A percentile compares a stretch with the other conserved stretches of the same genome.
Conservation (phyloP, 23 tunicate genomes). For the Clavelina lepadiformis region DNA sequence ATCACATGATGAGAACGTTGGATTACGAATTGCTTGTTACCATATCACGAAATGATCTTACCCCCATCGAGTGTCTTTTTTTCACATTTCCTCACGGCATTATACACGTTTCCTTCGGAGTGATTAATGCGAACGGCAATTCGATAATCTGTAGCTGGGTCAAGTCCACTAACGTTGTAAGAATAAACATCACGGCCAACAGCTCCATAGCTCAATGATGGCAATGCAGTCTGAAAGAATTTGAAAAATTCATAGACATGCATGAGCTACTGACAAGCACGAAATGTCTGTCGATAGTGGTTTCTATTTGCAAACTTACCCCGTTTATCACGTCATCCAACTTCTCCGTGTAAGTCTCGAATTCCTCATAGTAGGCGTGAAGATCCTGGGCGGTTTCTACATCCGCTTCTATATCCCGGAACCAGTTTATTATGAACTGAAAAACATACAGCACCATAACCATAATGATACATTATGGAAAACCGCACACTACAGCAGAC, state of each 20-base stretch:
- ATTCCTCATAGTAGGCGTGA: slow-evolving; percentile 11
- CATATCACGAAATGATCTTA: no score
- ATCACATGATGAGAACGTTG: no score
- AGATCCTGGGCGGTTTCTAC: slow-evolving; percentile 12
- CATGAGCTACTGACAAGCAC: background rate
- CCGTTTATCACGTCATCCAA: slow-evolving; percentile 29
- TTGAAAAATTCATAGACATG: background rate
- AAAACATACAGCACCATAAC: slow-evolving; percentile 1
- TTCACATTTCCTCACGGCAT: slow-evolving; percentile 31
- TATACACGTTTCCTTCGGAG: slow-evolving; percentile 25
- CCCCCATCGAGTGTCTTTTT: slow-evolving; percentile 45
- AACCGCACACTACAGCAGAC: no score
- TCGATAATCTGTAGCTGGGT: slow-evolving; percentile 50
- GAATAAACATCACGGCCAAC: slow-evolving; percentile 20
- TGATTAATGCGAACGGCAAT: slow-evolving; percentile 34
- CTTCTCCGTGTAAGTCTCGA: slow-evolving; percentile 38
- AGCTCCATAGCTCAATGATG: slow-evolving; percentile 33
- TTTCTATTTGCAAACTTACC: slow-evolving; percentile 4
- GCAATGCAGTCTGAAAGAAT: slow-evolving; percentile 7
- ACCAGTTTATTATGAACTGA: slow-evolving; percentile 54
- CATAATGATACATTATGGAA: background rate
- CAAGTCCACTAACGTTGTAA: slow-evolving; percentile 11
- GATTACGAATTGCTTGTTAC: no score
- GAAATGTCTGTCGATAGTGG: background rate
- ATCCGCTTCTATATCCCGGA: background rate